Conservation (phyloP, 2,797 vertebrate species). For the Megalops cyprinoides region DNA sequence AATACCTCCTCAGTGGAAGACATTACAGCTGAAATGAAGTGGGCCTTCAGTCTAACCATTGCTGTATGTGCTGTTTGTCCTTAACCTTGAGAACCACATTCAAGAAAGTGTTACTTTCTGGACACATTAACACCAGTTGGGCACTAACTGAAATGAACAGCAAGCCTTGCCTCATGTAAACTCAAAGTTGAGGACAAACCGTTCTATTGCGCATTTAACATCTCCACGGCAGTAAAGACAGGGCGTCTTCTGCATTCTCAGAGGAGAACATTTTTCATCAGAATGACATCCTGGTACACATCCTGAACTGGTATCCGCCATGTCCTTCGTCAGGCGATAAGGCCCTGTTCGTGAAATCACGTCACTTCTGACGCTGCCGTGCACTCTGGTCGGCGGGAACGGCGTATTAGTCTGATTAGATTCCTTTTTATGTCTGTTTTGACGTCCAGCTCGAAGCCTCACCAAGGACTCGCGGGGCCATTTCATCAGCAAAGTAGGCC, state of each 20-base stretch:
- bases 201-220: no score
- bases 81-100: neutral
- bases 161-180: neutral
- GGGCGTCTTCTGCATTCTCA: neutral
- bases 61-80: neutral
- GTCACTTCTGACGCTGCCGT: neutral
- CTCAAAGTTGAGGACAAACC: no score
- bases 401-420: conserved; percentile 28
- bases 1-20: neutral
- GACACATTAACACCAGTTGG: neutral
- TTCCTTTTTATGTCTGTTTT: conserved; percentile 15
- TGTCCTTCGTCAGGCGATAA: conserved; percentile 12
- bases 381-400: neutral
- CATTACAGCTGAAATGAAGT: neutral
- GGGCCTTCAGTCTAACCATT: neutral
- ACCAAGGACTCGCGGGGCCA: conserved; percentile 16
- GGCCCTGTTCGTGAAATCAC: neutral
- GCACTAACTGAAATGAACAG: neutral
- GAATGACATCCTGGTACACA: no score
- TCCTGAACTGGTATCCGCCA: neutral
- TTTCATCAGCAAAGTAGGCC: conserved; percentile 16
- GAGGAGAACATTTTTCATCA: neutral
- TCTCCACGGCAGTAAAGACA: neutral
- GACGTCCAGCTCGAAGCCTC: neutral
- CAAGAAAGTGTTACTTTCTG: neutral